Percentiles rank a stretch among this genome's conserved stretches.
Evolutionary conservation across 2,113 vertebrate species (phyloP).

Genomic region (Phocoena phocoena): DNA sequence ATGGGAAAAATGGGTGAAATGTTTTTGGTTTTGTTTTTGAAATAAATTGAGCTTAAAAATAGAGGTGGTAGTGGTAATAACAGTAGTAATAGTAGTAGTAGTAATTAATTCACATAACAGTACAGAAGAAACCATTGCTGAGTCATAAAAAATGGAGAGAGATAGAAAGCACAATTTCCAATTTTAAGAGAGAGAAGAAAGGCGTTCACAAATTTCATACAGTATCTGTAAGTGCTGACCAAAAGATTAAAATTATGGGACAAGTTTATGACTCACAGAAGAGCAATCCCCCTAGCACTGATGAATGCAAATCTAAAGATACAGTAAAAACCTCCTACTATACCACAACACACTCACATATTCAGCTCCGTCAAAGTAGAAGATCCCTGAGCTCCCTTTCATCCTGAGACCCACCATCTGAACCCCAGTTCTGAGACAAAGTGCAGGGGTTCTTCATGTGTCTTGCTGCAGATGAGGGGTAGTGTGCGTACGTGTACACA

Average conservation of each 20-base stretch:
- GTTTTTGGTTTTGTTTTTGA: not conserved
- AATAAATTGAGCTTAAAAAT: not conserved
- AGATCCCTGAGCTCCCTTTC: not conserved
- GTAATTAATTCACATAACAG: not conserved
- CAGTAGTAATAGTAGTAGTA: not conserved
- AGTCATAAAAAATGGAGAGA: not conserved
- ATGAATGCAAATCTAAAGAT: not conserved
- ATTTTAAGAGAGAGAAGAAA: not conserved
- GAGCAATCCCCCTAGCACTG: not conserved
- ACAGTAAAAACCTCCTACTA: not conserved
- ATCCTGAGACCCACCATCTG: not conserved
- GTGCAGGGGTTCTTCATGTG: not conserved
- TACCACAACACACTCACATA: not conserved
- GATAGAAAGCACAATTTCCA: not conserved
- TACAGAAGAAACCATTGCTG: not conserved
- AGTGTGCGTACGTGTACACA: rapidly evolving
- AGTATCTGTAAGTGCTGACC: not conserved
- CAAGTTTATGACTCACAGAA: not conserved
- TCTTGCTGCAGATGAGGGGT: not conserved
- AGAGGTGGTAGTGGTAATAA: not conserved
- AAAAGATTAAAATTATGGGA: not conserved
- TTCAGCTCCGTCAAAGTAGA: not conserved
- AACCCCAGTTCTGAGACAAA: not conserved
- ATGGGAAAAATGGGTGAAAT: not conserved
- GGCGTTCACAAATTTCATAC: not conserved